Conservation (phyloP, 2,888 invertebrate genomes). For the Drosophila macrothrix region DNA sequence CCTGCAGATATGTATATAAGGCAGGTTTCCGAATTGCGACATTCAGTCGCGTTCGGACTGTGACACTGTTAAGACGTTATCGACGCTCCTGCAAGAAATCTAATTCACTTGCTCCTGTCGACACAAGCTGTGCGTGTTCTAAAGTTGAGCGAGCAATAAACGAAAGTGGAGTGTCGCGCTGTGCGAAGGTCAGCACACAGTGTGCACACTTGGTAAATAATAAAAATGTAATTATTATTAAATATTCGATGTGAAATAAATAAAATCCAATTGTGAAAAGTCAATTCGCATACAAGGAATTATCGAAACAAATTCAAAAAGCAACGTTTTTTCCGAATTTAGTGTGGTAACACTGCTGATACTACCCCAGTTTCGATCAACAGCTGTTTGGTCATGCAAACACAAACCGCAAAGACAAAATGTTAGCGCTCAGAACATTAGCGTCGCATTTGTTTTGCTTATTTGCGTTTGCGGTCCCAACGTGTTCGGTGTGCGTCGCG, state of each 20-base stretch:
- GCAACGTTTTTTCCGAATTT: slow-evolving; percentile 22
- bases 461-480: slow-evolving; percentile 61
- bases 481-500: slow-evolving; percentile 59
- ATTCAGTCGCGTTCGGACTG: slow-evolving; percentile 71
- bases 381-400: slow-evolving; percentile 53
- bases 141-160: slow-evolving; percentile 58
- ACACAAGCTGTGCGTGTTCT: slow-evolving; percentile 60
- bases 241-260: slow-evolving; percentile 9
- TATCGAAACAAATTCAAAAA: slow-evolving; percentile 14
- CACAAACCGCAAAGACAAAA: slow-evolving; percentile 45
- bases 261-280: slow-evolving; percentile 12
- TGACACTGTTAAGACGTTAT: slow-evolving; percentile 55
- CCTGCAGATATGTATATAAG: slow-evolving; percentile 51
- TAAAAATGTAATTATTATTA: slow-evolving; percentile 16
- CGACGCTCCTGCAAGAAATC: not conserved
- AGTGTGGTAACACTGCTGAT: slow-evolving; percentile 53
- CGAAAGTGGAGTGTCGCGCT: slow-evolving; percentile 29
- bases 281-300: not conserved
- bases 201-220: slow-evolving; percentile 30
- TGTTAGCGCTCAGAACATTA: slow-evolving; percentile 37
- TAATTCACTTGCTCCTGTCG: slow-evolving; percentile 18
- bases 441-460: slow-evolving; percentile 62
- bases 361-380: slow-evolving; percentile 66
- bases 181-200: slow-evolving; percentile 42
- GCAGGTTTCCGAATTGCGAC: slow-evolving; percentile 53